Evolutionary conservation across 2,797 vertebrate genomes (phyloP).

Genomic region (Lacerta viridis): DNA sequence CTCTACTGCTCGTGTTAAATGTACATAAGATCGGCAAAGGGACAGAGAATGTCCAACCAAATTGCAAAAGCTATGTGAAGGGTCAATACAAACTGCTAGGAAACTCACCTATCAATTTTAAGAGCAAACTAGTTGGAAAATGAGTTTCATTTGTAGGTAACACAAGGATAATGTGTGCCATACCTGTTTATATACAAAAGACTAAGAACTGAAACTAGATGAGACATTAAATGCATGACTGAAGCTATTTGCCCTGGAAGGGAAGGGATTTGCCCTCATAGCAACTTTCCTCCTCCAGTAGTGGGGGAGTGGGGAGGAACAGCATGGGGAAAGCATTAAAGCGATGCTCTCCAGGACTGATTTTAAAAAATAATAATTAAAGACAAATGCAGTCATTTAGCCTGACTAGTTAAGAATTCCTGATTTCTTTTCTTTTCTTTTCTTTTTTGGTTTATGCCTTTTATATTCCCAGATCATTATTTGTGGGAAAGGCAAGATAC

Average conservation of each 20-base stretch:
- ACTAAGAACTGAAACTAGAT: neutral
- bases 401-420: neutral
- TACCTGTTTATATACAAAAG: neutral
- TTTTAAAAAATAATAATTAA: neutral
- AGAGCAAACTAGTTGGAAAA: neutral
- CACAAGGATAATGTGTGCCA: slow-evolving; percentile 18
- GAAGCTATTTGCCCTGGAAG: neutral
- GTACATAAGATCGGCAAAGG: neutral
- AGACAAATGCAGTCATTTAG: neutral
- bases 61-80: slow-evolving; percentile 16
- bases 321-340: neutral
- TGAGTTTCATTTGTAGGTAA: neutral
- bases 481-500: slow-evolving; percentile 3
- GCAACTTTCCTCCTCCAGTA: neutral
- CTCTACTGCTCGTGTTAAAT: slow-evolving; percentile 3
- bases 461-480: neutral
- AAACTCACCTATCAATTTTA: neutral
- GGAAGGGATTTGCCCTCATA: neutral
- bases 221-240: neutral
- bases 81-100: slow-evolving; percentile 10
- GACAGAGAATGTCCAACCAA: slow-evolving; percentile 7
- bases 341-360: neutral
- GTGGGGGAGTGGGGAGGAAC: neutral
- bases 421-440: neutral
- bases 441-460: neutral